Conservation (phyloP, 2,797 vertebrate species). For the Hypotaenidia philippensis region DNA sequence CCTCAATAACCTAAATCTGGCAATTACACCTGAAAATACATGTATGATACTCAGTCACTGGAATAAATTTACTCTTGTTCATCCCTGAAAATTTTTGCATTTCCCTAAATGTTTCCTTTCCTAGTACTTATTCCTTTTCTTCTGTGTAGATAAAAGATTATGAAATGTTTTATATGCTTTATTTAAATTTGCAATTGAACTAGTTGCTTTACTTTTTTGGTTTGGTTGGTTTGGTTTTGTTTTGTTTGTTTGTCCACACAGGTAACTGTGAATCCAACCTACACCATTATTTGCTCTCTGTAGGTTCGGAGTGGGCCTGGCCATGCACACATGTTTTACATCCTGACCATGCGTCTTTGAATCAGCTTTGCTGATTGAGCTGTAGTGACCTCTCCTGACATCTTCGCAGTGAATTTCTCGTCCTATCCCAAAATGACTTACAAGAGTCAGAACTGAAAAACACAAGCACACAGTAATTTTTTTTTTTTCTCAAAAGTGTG, state of each 20-base stretch:
- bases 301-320: background rate
- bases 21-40: background rate
- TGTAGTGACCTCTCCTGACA: background rate
- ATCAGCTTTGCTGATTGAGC: background rate
- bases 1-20: background rate
- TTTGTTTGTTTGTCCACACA: no score
- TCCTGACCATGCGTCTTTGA: no score
- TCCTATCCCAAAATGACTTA: background rate
- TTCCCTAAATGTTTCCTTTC: background rate
- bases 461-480: background rate
- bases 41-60: background rate
- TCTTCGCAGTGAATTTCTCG: background rate
- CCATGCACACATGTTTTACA: background rate
- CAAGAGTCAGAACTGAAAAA: background rate
- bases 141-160: background rate
- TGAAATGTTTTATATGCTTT: background rate
- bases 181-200: background rate
- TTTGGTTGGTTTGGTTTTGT: no score
- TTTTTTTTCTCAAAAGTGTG: background rate
- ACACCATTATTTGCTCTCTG: background rate
- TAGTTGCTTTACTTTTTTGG: background rate
- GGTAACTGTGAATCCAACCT: background rate
- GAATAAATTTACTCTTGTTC: background rate
- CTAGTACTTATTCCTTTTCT: background rate
- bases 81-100: background rate